phyloP scores from a whole-genome alignment of 2,797 vertebrate genomes.

The Syngnathus rostellatus region DNA sequence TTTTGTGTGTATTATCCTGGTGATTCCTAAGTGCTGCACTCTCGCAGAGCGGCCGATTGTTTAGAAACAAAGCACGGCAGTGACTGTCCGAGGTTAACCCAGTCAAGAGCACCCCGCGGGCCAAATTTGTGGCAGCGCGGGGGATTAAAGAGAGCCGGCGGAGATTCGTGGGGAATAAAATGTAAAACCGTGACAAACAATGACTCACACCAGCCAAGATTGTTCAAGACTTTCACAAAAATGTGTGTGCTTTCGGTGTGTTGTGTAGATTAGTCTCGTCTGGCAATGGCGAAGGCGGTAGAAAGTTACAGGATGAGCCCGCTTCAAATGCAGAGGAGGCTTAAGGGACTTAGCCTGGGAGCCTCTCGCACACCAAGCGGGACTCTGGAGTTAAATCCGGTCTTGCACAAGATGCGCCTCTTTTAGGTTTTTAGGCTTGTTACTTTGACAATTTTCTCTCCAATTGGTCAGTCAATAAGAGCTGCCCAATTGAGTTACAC shows the following conservation, averaged over 20 bases:
- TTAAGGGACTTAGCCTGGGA: constrained; percentile 25
- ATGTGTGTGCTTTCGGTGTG: constrained; percentile 7
- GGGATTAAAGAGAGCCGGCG: constrained; percentile 44
- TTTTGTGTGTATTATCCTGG: not conserved
- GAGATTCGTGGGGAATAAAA: constrained; percentile 52
- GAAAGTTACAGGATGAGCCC: constrained; percentile 25
- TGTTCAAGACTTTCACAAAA: constrained; percentile 51
- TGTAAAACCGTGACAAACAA: constrained; percentile 58
- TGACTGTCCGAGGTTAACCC: not conserved
- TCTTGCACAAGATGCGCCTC: not conserved
- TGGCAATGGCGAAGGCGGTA: not conserved
- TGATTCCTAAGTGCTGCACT: not conserved
- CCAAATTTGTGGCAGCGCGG: constrained; percentile 38
- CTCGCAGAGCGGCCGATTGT: not conserved
- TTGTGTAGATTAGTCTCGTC: constrained; percentile 6
- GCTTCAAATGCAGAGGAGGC: constrained; percentile 32
- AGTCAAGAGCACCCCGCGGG: constrained; percentile 10
- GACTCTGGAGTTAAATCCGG: constrained; percentile 1
- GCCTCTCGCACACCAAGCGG: not conserved
- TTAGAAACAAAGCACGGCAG: not conserved
- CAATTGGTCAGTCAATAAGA: not conserved
- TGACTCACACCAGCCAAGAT: constrained; percentile 50
- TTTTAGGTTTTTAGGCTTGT: not conserved
- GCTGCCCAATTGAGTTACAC: not conserved
- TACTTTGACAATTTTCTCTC: not conserved